Conservation (phyloP, 2,113 vertebrate genomes). For the Macrotus californicus region DNA sequence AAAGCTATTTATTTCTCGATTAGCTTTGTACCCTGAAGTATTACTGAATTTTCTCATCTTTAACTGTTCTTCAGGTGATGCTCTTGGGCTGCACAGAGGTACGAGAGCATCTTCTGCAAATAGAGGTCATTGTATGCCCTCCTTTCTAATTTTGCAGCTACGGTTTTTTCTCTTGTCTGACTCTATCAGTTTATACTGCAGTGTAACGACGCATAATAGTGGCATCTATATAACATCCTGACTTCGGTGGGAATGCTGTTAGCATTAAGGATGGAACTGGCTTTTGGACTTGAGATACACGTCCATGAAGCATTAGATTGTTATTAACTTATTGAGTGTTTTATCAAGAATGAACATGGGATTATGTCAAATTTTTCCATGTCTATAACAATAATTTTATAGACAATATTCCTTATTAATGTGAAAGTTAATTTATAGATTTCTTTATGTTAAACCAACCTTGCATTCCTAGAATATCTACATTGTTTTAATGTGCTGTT, state of each 20-base stretch:
- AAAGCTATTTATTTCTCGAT: neutral
- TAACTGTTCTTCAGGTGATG: neutral
- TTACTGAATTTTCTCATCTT: neutral
- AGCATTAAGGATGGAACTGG: neutral
- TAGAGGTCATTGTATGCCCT: neutral
- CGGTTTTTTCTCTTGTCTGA: neutral
- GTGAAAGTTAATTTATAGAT: neutral
- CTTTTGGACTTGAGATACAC: neutral
- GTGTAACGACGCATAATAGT: neutral
- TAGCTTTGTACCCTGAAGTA: neutral
- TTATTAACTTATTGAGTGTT: neutral
- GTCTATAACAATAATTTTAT: neutral
- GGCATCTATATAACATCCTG: neutral
- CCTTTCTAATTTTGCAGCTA: neutral
- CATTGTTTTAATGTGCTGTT: neutral
- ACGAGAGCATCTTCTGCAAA: neutral
- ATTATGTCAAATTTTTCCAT: neutral
- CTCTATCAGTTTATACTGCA: neutral
- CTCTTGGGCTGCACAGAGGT: neutral
- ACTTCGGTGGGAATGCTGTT: neutral
- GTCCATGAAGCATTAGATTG: neutral
- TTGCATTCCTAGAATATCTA: neutral
- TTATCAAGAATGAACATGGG: neutral
- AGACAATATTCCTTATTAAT: neutral
- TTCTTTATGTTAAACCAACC: neutral